phyloP scores from a whole-genome alignment of 2,888 invertebrate genomes.

The Tipula vernalis region DNA sequence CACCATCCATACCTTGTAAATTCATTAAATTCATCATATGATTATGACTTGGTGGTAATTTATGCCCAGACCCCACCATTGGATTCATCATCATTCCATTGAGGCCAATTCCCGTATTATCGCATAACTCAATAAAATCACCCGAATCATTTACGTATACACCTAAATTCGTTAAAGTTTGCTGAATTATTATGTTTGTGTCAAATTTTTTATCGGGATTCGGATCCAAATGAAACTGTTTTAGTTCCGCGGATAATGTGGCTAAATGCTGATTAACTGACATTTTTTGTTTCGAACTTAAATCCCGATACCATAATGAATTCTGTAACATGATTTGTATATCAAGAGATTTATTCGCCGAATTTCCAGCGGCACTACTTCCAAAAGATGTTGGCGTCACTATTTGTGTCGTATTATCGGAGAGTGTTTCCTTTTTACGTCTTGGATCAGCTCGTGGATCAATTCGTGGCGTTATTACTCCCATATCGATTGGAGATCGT shows the following conservation, averaged over 20 bases:
- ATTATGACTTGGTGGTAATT: not conserved
- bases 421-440: constrained; percentile 21
- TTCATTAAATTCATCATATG: not conserved
- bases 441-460: constrained; percentile 31
- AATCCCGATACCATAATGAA: constrained; percentile 56
- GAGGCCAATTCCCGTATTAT: constrained; percentile 12
- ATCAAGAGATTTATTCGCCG: constrained; percentile 19
- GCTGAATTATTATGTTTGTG: constrained; percentile 40
- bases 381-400: not conserved
- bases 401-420: not conserved
- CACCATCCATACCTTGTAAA: not conserved
- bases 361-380: not conserved
- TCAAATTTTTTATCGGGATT: constrained; percentile 42
- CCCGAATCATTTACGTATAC: constrained; percentile 45
- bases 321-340: constrained; percentile 51
- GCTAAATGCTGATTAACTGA: constrained; percentile 56
- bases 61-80: not conserved
- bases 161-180: constrained; percentile 49
- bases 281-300: constrained; percentile 59
- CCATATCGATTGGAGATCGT: not conserved
- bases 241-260: constrained; percentile 45
- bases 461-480: constrained; percentile 19
- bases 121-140: constrained; percentile 31
- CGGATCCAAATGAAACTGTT: constrained; percentile 48
- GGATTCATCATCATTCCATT: not conserved